These are phyloP conservation scores for Sphecodes monilicornis DNA, from an alignment of 2,888 invertebrate species.

Conservation along the genomic window DNA sequence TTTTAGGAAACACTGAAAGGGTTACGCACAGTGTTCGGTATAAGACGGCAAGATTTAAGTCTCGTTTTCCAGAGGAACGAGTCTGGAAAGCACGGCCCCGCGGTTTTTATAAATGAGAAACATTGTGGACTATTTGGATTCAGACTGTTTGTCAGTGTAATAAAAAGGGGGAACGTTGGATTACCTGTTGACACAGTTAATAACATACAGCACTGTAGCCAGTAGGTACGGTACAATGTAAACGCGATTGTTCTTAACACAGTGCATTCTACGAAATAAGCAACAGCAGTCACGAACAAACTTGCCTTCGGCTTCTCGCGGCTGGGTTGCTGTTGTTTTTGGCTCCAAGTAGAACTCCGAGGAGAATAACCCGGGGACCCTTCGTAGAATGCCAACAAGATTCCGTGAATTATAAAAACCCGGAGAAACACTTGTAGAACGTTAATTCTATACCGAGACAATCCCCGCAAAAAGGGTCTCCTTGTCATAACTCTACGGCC, in stretches of 20 bases:
- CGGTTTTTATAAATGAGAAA: neutral
- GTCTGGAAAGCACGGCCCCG: neutral
- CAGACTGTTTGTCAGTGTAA: neutral
- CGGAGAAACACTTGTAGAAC: constrained; percentile 10
- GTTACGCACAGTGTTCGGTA: neutral
- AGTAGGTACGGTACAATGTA: neutral
- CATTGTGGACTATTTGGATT: neutral
- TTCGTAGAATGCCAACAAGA: constrained; percentile 1
- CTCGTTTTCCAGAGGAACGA: neutral
- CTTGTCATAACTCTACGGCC: neutral
- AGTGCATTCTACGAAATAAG: constrained; percentile 4
- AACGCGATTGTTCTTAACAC: neutral
- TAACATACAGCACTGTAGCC: neutral
- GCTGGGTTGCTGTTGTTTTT: neutral
- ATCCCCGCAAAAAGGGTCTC: neutral
- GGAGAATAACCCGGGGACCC: neutral
- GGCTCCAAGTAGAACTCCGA: neutral
- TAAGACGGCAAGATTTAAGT: neutral
- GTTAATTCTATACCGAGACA: neutral
- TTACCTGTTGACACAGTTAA: constrained; percentile 8
- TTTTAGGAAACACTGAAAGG: neutral
- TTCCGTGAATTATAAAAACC: constrained; percentile 1
- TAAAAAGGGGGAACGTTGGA: neutral
- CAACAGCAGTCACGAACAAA: constrained; percentile 6
- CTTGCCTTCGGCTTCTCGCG: neutral